Conservation (phyloP, 2,888 invertebrate species). For the Neoascia interrupta region DNA sequence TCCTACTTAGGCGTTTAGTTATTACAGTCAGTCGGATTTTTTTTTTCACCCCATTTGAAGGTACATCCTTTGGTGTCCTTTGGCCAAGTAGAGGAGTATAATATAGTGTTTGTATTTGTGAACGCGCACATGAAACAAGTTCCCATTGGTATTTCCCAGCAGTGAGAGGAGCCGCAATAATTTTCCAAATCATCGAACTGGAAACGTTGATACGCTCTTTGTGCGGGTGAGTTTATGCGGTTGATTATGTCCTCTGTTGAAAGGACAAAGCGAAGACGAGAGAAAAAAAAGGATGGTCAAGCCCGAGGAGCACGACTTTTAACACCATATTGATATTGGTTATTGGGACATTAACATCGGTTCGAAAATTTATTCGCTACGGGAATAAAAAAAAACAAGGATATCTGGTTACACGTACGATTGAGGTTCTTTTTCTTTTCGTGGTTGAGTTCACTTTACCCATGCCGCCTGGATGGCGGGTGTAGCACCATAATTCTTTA, state of each 20-base stretch:
- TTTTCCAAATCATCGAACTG: constrained; percentile 67
- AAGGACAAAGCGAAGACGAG: constrained; percentile 17
- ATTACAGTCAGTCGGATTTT: background rate
- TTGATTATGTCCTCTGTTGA: constrained; percentile 44
- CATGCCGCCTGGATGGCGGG: too few species aligned
- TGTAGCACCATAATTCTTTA: too few species aligned
- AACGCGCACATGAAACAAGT: constrained; percentile 50
- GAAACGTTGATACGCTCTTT: constrained; percentile 53
- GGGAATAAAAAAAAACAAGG: constrained; percentile 34
- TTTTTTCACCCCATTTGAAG: background rate
- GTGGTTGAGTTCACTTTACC: too few species aligned
- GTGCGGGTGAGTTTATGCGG: constrained; percentile 51
- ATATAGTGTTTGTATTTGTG: background rate
- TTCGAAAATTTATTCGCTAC: constrained; percentile 37
- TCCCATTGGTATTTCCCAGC: too few species aligned
- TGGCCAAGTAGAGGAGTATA: background rate
- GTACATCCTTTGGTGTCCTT: too few species aligned
- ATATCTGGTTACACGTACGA: constrained; percentile 57
- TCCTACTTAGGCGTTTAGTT: constrained; percentile 39
- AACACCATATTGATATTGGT: constrained; percentile 68
- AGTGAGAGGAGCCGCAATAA: constrained; percentile 45
- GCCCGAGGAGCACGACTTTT: constrained; percentile 57
- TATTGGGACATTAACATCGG: constrained; percentile 57
- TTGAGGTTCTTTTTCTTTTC: too few species aligned
- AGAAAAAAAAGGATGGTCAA: constrained; percentile 25